Conservation (phyloP, 2,113 vertebrate species). For the Alethe castanea region DNA sequence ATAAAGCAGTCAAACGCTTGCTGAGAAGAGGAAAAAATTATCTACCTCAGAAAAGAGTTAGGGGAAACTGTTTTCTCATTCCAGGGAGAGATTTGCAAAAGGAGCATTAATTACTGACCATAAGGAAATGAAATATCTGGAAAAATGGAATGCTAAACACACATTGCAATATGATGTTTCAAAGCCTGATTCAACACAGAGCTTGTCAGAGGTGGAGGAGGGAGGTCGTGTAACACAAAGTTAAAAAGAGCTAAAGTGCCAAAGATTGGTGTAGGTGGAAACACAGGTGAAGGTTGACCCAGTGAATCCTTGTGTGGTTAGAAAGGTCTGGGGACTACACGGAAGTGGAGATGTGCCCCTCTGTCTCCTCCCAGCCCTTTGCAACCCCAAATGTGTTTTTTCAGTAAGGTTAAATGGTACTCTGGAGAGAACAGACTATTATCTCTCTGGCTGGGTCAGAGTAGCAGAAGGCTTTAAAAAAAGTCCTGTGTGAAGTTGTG, state of each 20-base stretch:
- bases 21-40: neutral
- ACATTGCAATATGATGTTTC: neutral
- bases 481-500: neutral
- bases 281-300: neutral
- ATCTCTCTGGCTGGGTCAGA: neutral
- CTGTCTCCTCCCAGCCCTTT: neutral
- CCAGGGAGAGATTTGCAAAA: neutral
- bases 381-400: neutral
- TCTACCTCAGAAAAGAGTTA: neutral
- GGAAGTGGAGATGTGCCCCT: rapidly evolving
- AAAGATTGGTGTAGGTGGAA: neutral
- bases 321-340: neutral
- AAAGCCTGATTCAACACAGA: neutral
- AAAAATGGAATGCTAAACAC: neutral
- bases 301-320: neutral
- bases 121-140: neutral
- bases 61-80: neutral
- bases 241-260: neutral
- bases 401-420: neutral
- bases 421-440: neutral
- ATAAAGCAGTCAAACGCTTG: neutral
- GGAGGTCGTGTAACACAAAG: neutral
- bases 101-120: neutral
- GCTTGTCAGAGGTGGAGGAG: neutral
- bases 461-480: neutral